A percentile compares a stretch with the other conserved stretches of the same genome.
Conservation (phyloP, 1,140 invertebrate genomes). For the Drosophila repletoides region DNA sequence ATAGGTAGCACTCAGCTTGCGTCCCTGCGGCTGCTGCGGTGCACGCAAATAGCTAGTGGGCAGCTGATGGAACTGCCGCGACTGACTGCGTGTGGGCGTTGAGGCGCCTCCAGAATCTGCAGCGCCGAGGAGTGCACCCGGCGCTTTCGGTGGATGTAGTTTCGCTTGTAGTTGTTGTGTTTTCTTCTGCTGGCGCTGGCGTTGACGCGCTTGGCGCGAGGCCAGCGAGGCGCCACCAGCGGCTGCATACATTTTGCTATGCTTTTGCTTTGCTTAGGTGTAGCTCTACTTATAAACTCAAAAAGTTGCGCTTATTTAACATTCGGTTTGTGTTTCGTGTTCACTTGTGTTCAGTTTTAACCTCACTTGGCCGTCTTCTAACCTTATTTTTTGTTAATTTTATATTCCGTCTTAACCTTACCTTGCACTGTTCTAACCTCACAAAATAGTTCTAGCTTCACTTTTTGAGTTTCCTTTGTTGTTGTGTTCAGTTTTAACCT, state of each 20-base stretch:
- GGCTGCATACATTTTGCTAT: constrained; percentile 88
- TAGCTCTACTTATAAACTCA: constrained; percentile 54
- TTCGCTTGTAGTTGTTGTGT: constrained; percentile 83
- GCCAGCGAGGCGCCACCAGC: constrained; percentile 88
- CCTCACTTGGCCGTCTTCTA: not conserved
- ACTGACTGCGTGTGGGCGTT: constrained; percentile 80
- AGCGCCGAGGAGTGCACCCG: constrained; percentile 38
- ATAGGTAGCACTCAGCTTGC: constrained; percentile 81
- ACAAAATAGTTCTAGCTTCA: not conserved
- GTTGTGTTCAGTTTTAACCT: not conserved
- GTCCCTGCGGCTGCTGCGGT: constrained; percentile 68
- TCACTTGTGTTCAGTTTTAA: not conserved
- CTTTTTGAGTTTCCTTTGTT: constrained; percentile 4
- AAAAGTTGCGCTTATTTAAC: constrained; percentile 31
- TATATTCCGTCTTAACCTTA: not conserved
- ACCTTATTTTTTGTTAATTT: not conserved
- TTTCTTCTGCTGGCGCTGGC: constrained; percentile 82
- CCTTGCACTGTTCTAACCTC: not conserved
- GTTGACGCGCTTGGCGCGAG: constrained; percentile 86
- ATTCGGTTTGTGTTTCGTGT: constrained; percentile 30
- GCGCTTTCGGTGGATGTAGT: constrained; percentile 82
- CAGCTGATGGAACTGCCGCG: constrained; percentile 84
- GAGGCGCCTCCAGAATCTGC: constrained; percentile 72
- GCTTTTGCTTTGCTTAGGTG: constrained; percentile 10
- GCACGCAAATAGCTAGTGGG: constrained; percentile 82